Evolutionary conservation across 64 coral and sea anemone species (phyloP).

Genomic region (Exaiptasia diaphana): DNA sequence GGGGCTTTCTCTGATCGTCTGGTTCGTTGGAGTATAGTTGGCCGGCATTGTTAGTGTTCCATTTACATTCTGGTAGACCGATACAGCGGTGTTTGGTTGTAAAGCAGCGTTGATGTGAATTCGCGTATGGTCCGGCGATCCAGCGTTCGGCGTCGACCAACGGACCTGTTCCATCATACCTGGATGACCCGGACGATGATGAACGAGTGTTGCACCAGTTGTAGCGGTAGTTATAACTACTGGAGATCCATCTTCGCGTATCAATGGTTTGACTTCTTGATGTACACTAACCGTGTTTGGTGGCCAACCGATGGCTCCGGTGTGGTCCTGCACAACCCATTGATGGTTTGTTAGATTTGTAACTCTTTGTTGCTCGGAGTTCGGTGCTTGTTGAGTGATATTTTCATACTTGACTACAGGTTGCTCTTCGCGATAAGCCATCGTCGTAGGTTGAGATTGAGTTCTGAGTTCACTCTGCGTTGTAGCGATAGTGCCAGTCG

Average conservation of each 20-base stretch:
- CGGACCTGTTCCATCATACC: constrained; percentile 94
- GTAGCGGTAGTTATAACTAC: constrained; percentile 86
- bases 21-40: constrained; percentile 50
- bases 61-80: constrained; percentile 77
- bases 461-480: constrained; percentile 85
- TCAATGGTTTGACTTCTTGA: constrained; percentile 94
- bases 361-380: constrained; percentile 58
- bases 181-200: constrained; percentile 75
- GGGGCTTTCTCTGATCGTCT: constrained; percentile 72
- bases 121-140: constrained; percentile 92
- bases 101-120: constrained; percentile 89
- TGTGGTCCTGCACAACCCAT: constrained; percentile 98
- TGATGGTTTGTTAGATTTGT: constrained; percentile 88
- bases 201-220: constrained; percentile 66
- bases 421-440: constrained; percentile 87
- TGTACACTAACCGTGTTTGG: constrained; percentile 72
- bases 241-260: constrained; percentile 86
- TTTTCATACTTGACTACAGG: constrained; percentile 72
- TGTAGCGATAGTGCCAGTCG: constrained; percentile 58
- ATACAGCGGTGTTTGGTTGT: constrained; percentile 63
- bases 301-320: constrained; percentile 89
- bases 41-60: constrained; percentile 72
- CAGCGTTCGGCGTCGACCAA: constrained; percentile 83
- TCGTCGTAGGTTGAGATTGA: constrained; percentile 81
- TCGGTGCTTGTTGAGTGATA: constrained; percentile 57